Conservation (phyloP, 1,140 invertebrate genomes). For the Drosophila aff. region DNA sequence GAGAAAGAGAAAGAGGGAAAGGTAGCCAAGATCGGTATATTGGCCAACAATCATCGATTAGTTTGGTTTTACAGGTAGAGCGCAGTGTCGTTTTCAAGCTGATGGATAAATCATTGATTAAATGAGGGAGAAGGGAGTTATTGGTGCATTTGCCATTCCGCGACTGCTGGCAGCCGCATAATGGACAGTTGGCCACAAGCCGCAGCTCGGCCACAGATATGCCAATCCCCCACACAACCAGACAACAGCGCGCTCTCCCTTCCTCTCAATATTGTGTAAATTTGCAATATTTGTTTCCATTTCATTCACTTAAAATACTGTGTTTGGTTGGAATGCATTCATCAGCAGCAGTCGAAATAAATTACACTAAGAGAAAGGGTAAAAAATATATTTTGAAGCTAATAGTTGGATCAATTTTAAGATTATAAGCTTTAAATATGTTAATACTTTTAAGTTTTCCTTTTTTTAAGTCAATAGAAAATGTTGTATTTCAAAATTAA, state of each 20-base stretch:
- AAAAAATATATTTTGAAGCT: too few species aligned
- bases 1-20: neutral
- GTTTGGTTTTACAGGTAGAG: slow-evolving; percentile 1
- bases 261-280: slow-evolving; percentile 39
- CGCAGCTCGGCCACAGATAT: slow-evolving; percentile 42
- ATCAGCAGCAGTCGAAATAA: slow-evolving; percentile 21
- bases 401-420: too few species aligned
- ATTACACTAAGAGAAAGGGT: neutral
- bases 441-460: too few species aligned
- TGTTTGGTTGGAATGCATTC: slow-evolving; percentile 43
- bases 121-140: neutral
- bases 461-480: too few species aligned
- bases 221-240: slow-evolving; percentile 23
- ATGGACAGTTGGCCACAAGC: slow-evolving; percentile 55
- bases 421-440: too few species aligned
- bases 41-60: slow-evolving; percentile 23
- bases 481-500: too few species aligned
- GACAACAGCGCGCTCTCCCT: slow-evolving; percentile 9
- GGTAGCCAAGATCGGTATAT: slow-evolving; percentile 5
- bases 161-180: slow-evolving; percentile 50
- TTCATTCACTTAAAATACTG: slow-evolving; percentile 78
- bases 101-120: slow-evolving; percentile 31
- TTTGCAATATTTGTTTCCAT: slow-evolving; percentile 82
- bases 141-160: slow-evolving; percentile 42
- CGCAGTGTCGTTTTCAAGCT: slow-evolving; percentile 1